Conservation (phyloP, 2,797 vertebrate genomes). For the Oreortyx pictus region DNA sequence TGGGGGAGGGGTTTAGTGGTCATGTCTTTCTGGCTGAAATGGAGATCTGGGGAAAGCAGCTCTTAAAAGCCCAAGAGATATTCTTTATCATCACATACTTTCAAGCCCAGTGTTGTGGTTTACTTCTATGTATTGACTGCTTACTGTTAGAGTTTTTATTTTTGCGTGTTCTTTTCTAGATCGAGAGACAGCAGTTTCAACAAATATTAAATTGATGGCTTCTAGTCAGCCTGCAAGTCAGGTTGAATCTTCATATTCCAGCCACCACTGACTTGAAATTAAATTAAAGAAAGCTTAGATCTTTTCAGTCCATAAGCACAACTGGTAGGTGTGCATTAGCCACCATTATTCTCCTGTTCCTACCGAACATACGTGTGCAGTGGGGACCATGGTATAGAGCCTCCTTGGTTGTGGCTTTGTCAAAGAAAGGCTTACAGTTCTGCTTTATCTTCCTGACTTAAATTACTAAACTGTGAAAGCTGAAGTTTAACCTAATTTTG, state of each 20-base stretch:
- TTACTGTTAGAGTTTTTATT: background rate
- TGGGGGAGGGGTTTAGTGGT: background rate
- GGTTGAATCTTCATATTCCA: background rate
- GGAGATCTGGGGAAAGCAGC: background rate
- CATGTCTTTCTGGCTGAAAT: background rate
- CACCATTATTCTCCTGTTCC: background rate
- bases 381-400: background rate
- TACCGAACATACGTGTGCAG: background rate
- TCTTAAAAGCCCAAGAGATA: background rate
- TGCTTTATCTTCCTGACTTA: background rate
- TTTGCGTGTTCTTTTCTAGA: background rate
- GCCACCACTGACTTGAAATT: background rate
- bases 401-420: background rate
- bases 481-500: background rate
- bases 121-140: background rate
- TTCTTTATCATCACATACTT: background rate
- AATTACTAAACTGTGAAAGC: background rate
- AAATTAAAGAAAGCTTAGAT: background rate
- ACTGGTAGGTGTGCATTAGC: background rate
- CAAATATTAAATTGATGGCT: background rate
- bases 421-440: background rate
- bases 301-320: background rate
- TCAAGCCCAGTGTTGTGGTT: background rate
- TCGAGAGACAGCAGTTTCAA: background rate
- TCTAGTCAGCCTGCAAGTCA: background rate